A percentile compares a stretch with the other conserved stretches of the same genome.
phyloP scores from a whole-genome alignment of 1,140 invertebrate species.

The Saccostrea cuccullata region DNA sequence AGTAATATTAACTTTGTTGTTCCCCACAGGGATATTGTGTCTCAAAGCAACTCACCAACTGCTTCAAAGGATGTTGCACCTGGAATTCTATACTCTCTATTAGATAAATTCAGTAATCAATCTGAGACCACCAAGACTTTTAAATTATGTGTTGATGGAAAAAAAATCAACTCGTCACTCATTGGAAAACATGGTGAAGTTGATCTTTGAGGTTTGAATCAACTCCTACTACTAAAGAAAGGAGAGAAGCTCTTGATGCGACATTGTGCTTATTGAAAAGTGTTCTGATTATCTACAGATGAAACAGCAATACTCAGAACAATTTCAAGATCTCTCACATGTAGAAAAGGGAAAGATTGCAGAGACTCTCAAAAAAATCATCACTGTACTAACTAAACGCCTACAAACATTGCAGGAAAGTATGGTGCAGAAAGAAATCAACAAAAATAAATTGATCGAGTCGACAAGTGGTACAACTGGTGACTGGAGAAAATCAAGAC shows the following conservation, averaged over 20 bases:
- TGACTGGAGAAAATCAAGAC: too few relatives aligned
- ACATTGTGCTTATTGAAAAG: background rate
- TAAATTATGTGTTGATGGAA: too few relatives aligned
- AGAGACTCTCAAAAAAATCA: too few relatives aligned
- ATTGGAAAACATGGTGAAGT: slow-evolving; percentile 36
- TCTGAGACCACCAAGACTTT: background rate
- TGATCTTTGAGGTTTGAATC: slow-evolving; percentile 30
- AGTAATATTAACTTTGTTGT: slow-evolving; percentile 44
- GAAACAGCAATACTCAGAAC: too few relatives aligned
- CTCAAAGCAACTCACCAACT: background rate
- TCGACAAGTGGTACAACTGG: too few relatives aligned
- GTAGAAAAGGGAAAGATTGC: too few relatives aligned
- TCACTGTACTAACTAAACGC: too few relatives aligned
- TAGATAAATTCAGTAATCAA: background rate
- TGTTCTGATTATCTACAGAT: background rate
- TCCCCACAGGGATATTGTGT: background rate
- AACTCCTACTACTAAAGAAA: background rate
- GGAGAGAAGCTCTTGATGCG: background rate
- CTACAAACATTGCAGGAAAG: too few relatives aligned
- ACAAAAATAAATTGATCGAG: too few relatives aligned
- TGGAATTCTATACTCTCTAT: background rate
- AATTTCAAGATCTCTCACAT: background rate
- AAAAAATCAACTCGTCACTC: slow-evolving; percentile 25
- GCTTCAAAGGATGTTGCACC: slow-evolving; percentile 12
- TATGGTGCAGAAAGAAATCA: too few relatives aligned